A percentile compares a stretch with the other conserved stretches of the same genome.
Conservation (phyloP, 2,888 invertebrate species). For the Agrochola lota region DNA sequence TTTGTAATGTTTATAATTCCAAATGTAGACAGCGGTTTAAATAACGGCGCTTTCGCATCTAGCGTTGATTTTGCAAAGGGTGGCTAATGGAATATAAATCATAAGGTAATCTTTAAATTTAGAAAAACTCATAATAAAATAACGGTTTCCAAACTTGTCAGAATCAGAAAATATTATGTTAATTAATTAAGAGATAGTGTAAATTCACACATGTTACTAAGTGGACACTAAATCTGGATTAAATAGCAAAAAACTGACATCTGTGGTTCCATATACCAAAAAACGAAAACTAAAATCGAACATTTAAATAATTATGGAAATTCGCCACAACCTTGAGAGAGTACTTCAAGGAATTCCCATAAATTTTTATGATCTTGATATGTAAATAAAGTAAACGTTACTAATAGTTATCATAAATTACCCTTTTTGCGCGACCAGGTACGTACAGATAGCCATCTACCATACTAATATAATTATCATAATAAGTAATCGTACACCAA, state of each 20-base stretch:
- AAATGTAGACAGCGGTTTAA: not conserved
- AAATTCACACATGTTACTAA: conserved; percentile 8
- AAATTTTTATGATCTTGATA: conserved; percentile 59
- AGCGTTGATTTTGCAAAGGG: not conserved
- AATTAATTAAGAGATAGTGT: conserved; percentile 21
- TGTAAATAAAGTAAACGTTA: conserved; percentile 56
- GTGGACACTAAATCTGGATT: conserved; percentile 15
- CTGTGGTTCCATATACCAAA: conserved; percentile 31
- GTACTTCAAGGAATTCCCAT: conserved; percentile 60
- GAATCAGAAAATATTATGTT: conserved; percentile 19
- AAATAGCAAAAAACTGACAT: conserved; percentile 21
- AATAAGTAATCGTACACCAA: conserved; percentile 3
- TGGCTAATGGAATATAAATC: not conserved
- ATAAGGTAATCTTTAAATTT: not conserved
- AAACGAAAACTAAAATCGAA: conserved; percentile 22
- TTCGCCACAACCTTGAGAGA: conserved; percentile 56
- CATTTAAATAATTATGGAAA: conserved; percentile 63
- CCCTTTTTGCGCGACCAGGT: conserved; percentile 16
- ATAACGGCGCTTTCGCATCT: not conserved
- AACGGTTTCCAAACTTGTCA: conserved; percentile 13
- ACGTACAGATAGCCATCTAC: not conserved
- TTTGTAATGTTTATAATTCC: not conserved
- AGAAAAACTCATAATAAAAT: conserved; percentile 19
- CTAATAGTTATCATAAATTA: conserved; percentile 52
- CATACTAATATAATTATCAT: not conserved